Evolutionary conservation across 1,140 invertebrate genomes (phyloP).

Genomic region (Drosophila carrolli): DNA sequence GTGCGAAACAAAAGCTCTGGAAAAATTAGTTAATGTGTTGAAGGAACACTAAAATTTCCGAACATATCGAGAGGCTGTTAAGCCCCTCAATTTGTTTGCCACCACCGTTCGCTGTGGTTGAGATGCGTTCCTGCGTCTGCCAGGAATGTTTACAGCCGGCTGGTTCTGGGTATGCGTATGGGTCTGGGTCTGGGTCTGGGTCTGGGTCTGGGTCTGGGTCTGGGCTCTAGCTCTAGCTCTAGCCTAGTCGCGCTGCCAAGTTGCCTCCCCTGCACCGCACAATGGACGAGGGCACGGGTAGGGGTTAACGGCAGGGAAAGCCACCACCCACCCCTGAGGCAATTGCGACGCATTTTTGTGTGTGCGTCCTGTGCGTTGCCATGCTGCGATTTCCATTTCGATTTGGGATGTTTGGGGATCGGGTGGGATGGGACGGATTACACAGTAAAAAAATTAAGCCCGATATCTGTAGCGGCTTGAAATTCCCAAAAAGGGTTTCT

Average conservation of each 20-base stretch:
- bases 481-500: not conserved
- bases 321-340: slow-evolving; percentile 47
- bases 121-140: slow-evolving; percentile 32
- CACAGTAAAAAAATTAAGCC: not conserved
- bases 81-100: slow-evolving; percentile 5
- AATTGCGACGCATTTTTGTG: slow-evolving; percentile 47
- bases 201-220: not conserved
- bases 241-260: slow-evolving; percentile 13
- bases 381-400: slow-evolving; percentile 57
- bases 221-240: slow-evolving; percentile 12
- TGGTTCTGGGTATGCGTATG: not conserved
- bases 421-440: slow-evolving; percentile 10
- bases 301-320: slow-evolving; percentile 8
- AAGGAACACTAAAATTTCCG: not conserved
- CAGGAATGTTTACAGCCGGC: slow-evolving; percentile 45
- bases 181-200: not conserved
- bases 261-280: slow-evolving; percentile 27
- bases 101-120: slow-evolving; percentile 8
- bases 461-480: too few relatives aligned
- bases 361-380: slow-evolving; percentile 46
- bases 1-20: too few relatives aligned
- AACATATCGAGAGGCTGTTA: not conserved
- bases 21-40: not conserved
- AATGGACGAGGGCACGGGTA: slow-evolving; percentile 8
- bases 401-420: slow-evolving; percentile 44